phyloP scores from a whole-genome alignment of 2,888 invertebrate species.

The Suillia variegata region DNA sequence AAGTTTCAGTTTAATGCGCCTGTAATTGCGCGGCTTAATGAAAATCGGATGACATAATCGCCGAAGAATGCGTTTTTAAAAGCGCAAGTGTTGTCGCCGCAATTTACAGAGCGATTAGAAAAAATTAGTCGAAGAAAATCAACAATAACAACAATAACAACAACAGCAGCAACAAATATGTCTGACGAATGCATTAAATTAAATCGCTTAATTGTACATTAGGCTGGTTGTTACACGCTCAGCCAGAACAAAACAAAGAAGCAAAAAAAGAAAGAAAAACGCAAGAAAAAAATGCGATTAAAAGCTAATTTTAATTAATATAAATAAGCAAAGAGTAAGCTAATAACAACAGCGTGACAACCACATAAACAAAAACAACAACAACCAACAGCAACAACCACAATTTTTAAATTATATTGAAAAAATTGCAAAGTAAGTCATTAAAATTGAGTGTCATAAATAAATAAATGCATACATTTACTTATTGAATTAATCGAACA shows the following conservation, averaged over 20 bases:
- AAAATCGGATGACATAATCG: constrained; percentile 27
- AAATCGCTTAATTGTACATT: constrained; percentile 26
- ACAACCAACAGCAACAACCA: too few relatives aligned
- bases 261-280: constrained; percentile 1
- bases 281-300: neutral
- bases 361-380: constrained; percentile 14
- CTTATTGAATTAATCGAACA: constrained; percentile 21
- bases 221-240: neutral
- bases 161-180: too few relatives aligned
- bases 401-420: neutral
- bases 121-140: too few relatives aligned
- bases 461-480: constrained; percentile 51
- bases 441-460: constrained; percentile 53
- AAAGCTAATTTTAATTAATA: neutral
- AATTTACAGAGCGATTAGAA: neutral
- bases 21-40: too few relatives aligned
- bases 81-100: constrained; percentile 8
- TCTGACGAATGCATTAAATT: too few relatives aligned
- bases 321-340: neutral
- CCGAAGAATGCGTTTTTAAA: constrained; percentile 29
- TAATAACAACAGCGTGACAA: constrained; percentile 2
- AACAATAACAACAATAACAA: too few relatives aligned
- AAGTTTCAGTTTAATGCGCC: constrained; percentile 26
- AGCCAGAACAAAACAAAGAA: neutral
- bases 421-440: constrained; percentile 48